Evolutionary conservation across 2,888 invertebrate species (phyloP).

Genomic region (Rhynchonema sp.): DNA sequence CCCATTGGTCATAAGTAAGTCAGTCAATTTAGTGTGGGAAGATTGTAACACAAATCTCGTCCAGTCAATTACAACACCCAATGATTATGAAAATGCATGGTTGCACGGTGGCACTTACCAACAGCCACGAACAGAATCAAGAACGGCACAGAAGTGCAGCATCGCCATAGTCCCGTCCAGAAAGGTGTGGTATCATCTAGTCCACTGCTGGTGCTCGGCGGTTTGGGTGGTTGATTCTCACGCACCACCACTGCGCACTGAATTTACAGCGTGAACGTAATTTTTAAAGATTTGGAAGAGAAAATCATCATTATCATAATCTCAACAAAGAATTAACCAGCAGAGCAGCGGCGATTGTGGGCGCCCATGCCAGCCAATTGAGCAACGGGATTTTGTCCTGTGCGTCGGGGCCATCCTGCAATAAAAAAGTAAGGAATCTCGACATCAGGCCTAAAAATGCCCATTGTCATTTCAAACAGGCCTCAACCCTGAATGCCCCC

Average conservation of each 20-base stretch:
- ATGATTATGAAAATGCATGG: not conserved
- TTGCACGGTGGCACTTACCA: not conserved
- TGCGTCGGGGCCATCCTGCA: not conserved
- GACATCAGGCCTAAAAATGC: too few relatives aligned
- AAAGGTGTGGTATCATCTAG: not conserved
- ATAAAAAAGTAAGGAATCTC: too few relatives aligned
- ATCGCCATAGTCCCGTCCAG: not conserved
- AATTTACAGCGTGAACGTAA: too few relatives aligned
- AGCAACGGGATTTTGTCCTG: not conserved
- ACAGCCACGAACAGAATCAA: not conserved
- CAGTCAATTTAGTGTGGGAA: too few relatives aligned
- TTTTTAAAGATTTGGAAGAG: too few relatives aligned
- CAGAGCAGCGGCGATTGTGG: not conserved
- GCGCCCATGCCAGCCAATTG: slow-evolving; percentile 4
- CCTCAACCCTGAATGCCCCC: too few relatives aligned
- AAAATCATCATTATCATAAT: not conserved
- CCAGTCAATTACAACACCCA: too few relatives aligned
- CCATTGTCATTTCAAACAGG: too few relatives aligned
- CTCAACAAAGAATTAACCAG: not conserved
- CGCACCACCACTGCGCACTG: not conserved
- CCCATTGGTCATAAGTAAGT: too few relatives aligned
- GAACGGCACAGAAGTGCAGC: not conserved
- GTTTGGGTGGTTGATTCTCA: not conserved
- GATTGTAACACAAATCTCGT: too few relatives aligned
- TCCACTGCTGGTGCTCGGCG: not conserved